phyloP scores from a whole-genome alignment of 1,140 invertebrate genomes.

The Drosophila fuyamai region DNA sequence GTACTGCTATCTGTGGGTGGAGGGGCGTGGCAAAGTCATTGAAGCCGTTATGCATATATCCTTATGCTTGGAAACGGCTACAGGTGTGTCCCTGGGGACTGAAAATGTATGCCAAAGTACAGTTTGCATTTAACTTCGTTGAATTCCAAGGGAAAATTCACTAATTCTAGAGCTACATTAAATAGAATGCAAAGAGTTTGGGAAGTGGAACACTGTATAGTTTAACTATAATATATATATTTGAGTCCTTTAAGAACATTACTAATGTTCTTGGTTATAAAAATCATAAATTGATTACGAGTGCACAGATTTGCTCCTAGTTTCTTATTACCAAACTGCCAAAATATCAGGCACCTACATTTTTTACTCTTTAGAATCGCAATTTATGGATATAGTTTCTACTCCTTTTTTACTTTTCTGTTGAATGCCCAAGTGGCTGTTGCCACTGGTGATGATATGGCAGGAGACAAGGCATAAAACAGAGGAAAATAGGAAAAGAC shows the following conservation, averaged over 20 bases:
- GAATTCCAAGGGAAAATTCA: slow-evolving; percentile 28
- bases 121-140: slow-evolving; percentile 23
- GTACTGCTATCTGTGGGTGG: slow-evolving; percentile 4
- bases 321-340: no score
- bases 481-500: neutral
- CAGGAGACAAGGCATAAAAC: slow-evolving; percentile 37
- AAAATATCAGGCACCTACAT: no score
- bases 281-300: no score
- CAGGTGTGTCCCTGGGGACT: slow-evolving; percentile 30
- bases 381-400: neutral
- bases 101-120: slow-evolving; percentile 38
- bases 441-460: slow-evolving; percentile 60
- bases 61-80: neutral
- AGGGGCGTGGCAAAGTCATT: slow-evolving; percentile 12
- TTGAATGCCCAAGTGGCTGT: slow-evolving; percentile 19
- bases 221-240: no score
- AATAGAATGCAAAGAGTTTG: slow-evolving; percentile 8
- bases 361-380: neutral
- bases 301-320: no score
- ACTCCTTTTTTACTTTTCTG: slow-evolving; percentile 7
- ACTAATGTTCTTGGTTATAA: neutral
- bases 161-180: slow-evolving; percentile 18
- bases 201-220: neutral
- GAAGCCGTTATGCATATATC: slow-evolving; percentile 33
- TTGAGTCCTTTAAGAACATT: no score